phyloP scores from a whole-genome alignment of 2,888 invertebrate genomes.

The Merodon equestris region DNA sequence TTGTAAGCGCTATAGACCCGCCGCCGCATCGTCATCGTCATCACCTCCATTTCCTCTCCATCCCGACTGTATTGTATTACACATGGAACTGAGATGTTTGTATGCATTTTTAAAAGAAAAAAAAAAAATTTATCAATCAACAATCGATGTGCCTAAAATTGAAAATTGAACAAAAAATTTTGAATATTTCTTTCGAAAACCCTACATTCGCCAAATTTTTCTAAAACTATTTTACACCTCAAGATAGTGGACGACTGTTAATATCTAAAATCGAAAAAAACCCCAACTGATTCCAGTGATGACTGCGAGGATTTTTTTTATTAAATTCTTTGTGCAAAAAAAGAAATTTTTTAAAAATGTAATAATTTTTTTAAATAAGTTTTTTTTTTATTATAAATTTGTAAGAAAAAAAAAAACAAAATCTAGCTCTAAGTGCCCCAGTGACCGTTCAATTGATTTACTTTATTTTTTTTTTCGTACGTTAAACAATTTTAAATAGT shows the following conservation, averaged over 20 bases:
- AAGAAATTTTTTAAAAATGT: background rate
- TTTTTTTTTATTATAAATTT: conserved; percentile 13
- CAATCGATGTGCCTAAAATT: conserved; percentile 61
- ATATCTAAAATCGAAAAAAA: conserved; percentile 23
- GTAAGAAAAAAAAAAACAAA: conserved; percentile 13
- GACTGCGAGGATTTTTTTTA: conserved; percentile 24
- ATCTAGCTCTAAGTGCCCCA: conserved; percentile 25
- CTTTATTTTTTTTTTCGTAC: conserved; percentile 56
- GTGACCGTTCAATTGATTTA: conserved; percentile 53
- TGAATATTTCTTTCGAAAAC: conserved; percentile 5
- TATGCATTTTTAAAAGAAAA: conserved; percentile 47
- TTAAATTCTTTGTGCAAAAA: background rate
- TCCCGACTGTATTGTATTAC: conserved; percentile 24
- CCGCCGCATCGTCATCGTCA: conserved; percentile 31
- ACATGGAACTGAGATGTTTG: conserved; percentile 35
- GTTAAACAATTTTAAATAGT: conserved; percentile 31
- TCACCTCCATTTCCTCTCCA: conserved; percentile 17
- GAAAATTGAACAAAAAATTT: conserved; percentile 41
- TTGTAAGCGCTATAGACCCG: conserved; percentile 22
- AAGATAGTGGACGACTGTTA: conserved; percentile 47
- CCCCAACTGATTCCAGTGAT: conserved; percentile 60
- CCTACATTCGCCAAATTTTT: conserved; percentile 55
- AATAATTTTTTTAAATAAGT: conserved; percentile 15
- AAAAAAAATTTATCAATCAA: conserved; percentile 24
- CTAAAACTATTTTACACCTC: background rate